phyloP scores from a whole-genome alignment of 2,113 vertebrate species.

The Gallinago undulata region DNA sequence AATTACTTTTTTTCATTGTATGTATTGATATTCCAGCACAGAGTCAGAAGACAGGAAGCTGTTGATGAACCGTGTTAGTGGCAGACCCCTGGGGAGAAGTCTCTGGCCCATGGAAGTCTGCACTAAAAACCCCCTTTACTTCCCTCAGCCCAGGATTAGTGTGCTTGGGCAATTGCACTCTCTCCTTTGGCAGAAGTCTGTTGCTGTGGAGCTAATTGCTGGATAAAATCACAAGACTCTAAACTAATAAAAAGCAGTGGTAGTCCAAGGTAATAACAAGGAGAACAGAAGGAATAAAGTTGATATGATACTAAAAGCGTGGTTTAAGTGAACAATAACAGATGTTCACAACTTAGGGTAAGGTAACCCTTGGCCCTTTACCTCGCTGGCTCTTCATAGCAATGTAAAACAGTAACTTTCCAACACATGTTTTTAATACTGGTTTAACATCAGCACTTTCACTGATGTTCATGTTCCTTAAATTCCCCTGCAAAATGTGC shows the following conservation, averaged over 20 bases:
- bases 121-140: background rate
- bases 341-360: background rate
- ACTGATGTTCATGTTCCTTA: background rate
- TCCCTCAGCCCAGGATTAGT: background rate
- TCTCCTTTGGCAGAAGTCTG: background rate
- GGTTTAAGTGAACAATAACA: background rate
- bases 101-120: background rate
- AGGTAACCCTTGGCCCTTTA: background rate
- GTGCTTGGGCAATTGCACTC: rapidly evolving
- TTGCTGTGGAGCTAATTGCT: background rate
- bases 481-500: background rate
- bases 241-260: background rate
- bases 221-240: background rate
- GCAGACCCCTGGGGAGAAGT: background rate
- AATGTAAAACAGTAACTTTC: background rate
- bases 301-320: background rate
- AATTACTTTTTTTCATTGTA: background rate
- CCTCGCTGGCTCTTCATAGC: background rate
- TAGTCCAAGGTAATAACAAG: background rate
- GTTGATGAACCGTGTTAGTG: background rate
- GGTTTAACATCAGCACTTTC: background rate
- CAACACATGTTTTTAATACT: background rate
- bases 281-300: background rate
- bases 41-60: background rate
- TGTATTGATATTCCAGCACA: background rate